Evolutionary conservation across 2,888 invertebrate species (phyloP), one percentile per base, ranked within the genome.

Genomic region (Iphiclides podalirius): DNA sequence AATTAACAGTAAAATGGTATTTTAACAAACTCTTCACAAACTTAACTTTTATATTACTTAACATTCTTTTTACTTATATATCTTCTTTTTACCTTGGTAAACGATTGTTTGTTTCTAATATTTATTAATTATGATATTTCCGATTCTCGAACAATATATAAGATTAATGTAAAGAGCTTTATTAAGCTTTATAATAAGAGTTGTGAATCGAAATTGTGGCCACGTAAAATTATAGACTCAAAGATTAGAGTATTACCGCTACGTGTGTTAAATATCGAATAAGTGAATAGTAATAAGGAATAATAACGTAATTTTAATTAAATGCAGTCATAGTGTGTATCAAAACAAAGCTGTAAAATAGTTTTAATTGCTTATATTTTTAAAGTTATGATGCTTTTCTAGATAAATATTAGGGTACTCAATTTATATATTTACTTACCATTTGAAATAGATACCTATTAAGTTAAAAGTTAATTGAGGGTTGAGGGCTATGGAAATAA

Each of bases 191-290:
- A 88, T 86, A 76, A 79, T 74, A 76, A 85, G 88, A 79, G 87
- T 87, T 88, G 88, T 88, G 87, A 87, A 87, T 83, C 84, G 83
- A 87, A 86, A 84, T 75, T 83, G 84, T 83, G 85, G 86, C 87
- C 87, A 86, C 75, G 71, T 81, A 82, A 77, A 61, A 64, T 64
- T 53, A 53, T 80, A 83, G 75, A 78, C 69, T 74, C 76, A 69
- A 76, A 72, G 60, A 72, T 74, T 81, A 82, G 75, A 60, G 64
- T 78, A 12, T n/a, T 31, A 66, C 65, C 66, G 76, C 79, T 80
- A 79, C 72, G 77, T 76, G 73, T 75, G 70, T 75, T 74, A 68
- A 68, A 52, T 76, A 72, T 61, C 63, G 67, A 61, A 61, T 70
- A 74, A 35, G 23, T 15, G 31, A 11, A 37, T 48, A 47, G 13